Evolutionary conservation across 92 coral and sea anemone species (phyloP), one percentile per base, ranked within the genome.

Genomic region (Epizoanthus stellaris): DNA sequence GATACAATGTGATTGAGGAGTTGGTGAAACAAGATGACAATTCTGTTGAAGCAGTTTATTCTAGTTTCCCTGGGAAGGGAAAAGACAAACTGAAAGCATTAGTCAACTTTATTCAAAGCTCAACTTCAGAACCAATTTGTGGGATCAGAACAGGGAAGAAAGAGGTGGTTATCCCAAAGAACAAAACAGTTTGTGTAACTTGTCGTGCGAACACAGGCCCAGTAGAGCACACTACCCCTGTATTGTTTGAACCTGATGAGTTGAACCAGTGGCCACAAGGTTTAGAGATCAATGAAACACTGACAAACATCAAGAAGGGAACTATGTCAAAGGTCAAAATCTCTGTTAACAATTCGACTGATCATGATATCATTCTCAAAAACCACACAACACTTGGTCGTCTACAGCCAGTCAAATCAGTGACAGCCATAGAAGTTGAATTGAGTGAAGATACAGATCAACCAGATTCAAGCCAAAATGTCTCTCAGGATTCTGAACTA

Each of bases 1-100:
- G 91, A 76, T 62, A 88, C 66, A 88, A 75, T 68, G 85, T 84
- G 40, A 88, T 88, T 68, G 87, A 87, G 74, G 80, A 82, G 66
- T 34, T 76, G 4, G 76, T 83, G 68, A 71, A 62, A 56, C 67
- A 43, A 63, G 85, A 66, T 16, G 63, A 81, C 43, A 76, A 67
- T 38, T 68, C 91, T 57, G 85, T 23, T 3, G 71, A 82, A 59
- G 85, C 85, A 76, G 62, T 88, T 69, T 83, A 76, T 40, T 14
- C 62, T 43, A 82, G 91, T 60, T 82, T 82, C 65, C 87, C 91
- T 8, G 91, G 75, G 45, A 88, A 40, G 59, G 87, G 85, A 25
- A 82, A 72, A 77, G 66, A 70, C 54, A 87, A 80, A 66, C 64
- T 76, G 60, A 76, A 88, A 82, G 91, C 88, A 63, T 60, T 76